Base-by-base conservation (phyloP, 2,888 invertebrate species). In the Cactoblastis cactorum region DNA sequence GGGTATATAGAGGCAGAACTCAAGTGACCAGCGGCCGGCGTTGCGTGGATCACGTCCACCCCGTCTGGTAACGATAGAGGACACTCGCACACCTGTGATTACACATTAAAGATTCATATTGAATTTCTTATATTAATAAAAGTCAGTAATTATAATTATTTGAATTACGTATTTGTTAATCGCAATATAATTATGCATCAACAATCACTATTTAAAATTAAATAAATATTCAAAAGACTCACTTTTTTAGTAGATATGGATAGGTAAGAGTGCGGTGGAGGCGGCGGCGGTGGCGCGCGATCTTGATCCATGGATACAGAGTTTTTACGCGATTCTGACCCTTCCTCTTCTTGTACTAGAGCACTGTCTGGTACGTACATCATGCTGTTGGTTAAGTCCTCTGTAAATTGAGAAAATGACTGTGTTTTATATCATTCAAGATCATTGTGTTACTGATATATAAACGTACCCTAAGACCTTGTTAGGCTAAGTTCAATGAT, bases 1-100 rank as follows among this genome's bases (percentile, higher is more conserved):
- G 99, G 98, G 85, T 99, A 99, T 67, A 99, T 97, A 18, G 98
- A 98, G 0, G 99, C 97, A 0, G 98, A 98, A 74, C 98, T 97
- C 38, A 99, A 90, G 80, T 99, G 99, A 0, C 99, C 99, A 0
- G 98, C 99, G 0, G 98, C 97, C 0, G 98, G 97, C 0, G 96
- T 94, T 0, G 98, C 98, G 80, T 97, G 97, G 50, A 97, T 94
- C 3, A 98, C 95, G 75, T 97, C 96, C 6, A 98, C 97, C 2
- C 96, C 96, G 53, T 95, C 94, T 0, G 98, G 97, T 35, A 98
- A 77, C 0, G 96, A 95, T 47, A 98, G 87, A 47, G 95, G 94
- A 77, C 98, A 97, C 45, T 96, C 96, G 75, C 97, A 96, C 46
- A 94, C 93, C 94, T 94, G 60, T 0, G 58, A n/a, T n/a, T n/a